Evolutionary conservation across 2,797 vertebrate species (phyloP).

Genomic region (Hirundo rustica): DNA sequence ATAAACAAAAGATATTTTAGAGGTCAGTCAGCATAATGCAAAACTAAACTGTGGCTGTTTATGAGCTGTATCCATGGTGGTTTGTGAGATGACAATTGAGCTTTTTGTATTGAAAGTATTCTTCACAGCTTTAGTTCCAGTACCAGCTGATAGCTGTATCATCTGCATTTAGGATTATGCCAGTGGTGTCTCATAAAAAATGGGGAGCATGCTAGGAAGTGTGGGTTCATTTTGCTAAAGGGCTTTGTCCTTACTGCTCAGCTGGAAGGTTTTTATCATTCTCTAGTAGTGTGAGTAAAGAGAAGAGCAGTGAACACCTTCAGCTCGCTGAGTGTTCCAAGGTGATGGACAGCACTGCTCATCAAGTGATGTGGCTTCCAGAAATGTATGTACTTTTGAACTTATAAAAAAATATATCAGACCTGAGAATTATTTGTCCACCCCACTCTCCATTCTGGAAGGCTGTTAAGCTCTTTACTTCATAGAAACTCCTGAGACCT

Average conservation of each 20-base stretch:
- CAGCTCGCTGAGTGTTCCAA: fast-evolving
- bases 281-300: background rate
- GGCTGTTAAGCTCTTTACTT: background rate
- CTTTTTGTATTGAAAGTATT: background rate
- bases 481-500: background rate
- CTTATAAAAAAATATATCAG: background rate
- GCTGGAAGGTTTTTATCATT: background rate
- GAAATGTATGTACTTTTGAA: background rate
- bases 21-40: background rate
- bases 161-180: background rate
- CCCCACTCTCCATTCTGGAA: background rate
- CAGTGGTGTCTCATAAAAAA: background rate
- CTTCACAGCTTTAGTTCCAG: background rate
- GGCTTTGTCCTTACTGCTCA: background rate
- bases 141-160: background rate
- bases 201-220: background rate
- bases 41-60: background rate
- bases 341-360: background rate
- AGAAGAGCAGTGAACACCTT: fast-evolving
- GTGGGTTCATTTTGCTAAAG: background rate
- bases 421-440: background rate
- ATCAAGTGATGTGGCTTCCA: background rate
- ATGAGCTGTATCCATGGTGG: background rate
- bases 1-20: background rate
- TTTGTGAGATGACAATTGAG: background rate